Percentiles rank a stretch among this genome's conserved stretches.
Conservation (phyloP, 53 echinoderm and acorn worm species). For the Glandiceps talaboti region DNA sequence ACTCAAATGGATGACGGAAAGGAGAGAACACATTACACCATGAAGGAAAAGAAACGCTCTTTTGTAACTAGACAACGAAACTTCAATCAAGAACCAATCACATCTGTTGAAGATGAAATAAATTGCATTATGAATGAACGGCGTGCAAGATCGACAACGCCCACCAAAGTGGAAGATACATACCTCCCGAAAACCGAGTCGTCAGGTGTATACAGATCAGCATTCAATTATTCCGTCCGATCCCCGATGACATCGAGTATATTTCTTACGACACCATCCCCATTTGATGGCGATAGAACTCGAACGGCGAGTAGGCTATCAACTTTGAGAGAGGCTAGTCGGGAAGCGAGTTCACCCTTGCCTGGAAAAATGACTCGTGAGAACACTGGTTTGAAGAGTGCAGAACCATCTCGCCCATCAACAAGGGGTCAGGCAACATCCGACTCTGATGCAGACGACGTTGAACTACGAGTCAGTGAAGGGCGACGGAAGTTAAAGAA, state of each 20-base stretch:
- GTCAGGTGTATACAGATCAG: background rate
- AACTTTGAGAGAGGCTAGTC: background rate
- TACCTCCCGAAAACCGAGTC: background rate
- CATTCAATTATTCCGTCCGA: background rate
- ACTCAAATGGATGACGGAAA: constrained; percentile 39
- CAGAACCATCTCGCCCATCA: background rate
- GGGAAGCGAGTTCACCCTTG: background rate
- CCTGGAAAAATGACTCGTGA: background rate
- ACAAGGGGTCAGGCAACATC: background rate
- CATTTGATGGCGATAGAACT: background rate
- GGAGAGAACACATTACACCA: constrained; percentile 36
- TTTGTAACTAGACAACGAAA: constrained; percentile 51
- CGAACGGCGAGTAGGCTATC: background rate
- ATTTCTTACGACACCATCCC: background rate
- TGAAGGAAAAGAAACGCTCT: constrained; percentile 52
- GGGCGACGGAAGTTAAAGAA: background rate
- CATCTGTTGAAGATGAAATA: background rate
- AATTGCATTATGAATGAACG: background rate
- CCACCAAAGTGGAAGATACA: background rate
- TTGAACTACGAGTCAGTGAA: background rate
- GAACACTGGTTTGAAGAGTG: background rate
- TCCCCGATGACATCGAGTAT: background rate
- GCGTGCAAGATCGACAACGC: background rate
- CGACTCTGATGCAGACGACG: background rate
- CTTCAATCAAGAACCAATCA: background rate